A percentile compares a stretch with the other conserved stretches of the same genome.
Conservation (phyloP, 1,140 invertebrate genomes). For the Drosophila funebris region DNA sequence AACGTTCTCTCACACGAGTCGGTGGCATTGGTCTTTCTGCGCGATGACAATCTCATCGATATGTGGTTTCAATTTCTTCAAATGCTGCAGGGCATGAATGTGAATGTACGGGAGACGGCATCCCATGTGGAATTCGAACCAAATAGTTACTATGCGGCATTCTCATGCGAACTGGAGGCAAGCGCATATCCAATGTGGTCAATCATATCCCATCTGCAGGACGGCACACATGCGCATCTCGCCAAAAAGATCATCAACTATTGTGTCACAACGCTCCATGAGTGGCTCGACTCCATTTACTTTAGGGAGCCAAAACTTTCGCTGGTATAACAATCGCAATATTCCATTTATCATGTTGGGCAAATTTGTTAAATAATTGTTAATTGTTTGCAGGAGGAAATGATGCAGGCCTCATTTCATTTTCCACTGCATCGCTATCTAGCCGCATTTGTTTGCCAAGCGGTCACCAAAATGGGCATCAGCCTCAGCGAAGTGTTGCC, state of each 20-base stretch:
- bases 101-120: slow-evolving; percentile 94
- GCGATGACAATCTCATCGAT: slow-evolving; percentile 92
- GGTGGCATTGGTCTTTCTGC: slow-evolving; percentile 95
- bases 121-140: slow-evolving; percentile 98
- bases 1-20: slow-evolving; percentile 97
- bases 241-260: slow-evolving; percentile 90
- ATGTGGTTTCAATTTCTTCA: slow-evolving; percentile 98
- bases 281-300: slow-evolving; percentile 94
- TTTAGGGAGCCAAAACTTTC: slow-evolving; percentile 89
- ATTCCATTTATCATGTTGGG: not conserved
- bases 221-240: slow-evolving; percentile 88
- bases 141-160: slow-evolving; percentile 98
- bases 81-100: slow-evolving; percentile 99
- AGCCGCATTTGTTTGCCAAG: slow-evolving; percentile 95
- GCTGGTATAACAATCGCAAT: slow-evolving; percentile 58
- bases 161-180: slow-evolving; percentile 97
- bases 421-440: slow-evolving; percentile 97
- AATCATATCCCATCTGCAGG: slow-evolving; percentile 93
- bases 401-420: slow-evolving; percentile 96
- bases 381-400: slow-evolving; percentile 87
- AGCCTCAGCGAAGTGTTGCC: slow-evolving; percentile 91
- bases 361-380: not conserved
- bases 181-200: slow-evolving; percentile 99
- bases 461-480: slow-evolving; percentile 91
- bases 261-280: slow-evolving; percentile 90